These are phyloP conservation scores for Ceratotherium simum DNA, from an alignment of 2,113 vertebrate species.

Conservation along the genomic window DNA sequence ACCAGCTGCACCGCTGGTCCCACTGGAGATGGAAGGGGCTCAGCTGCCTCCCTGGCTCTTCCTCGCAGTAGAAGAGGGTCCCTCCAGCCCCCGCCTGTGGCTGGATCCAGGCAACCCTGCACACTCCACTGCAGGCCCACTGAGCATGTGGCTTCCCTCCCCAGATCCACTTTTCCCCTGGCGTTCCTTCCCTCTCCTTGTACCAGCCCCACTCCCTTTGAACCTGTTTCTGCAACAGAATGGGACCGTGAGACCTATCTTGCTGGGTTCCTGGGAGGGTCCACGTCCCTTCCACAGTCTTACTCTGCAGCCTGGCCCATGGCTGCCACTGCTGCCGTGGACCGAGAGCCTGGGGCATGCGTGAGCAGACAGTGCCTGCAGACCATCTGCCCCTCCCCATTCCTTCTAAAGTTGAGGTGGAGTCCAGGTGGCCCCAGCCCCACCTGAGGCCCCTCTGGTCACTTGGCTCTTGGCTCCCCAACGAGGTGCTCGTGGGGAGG, in stretches of 20 bases:
- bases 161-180: neutral
- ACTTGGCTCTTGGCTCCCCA: neutral
- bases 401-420: neutral
- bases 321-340: neutral
- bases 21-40: neutral
- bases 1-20: too few species aligned
- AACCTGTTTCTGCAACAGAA: neutral
- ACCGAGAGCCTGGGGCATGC: neutral
- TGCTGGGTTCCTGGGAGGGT: neutral
- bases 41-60: neutral
- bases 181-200: neutral
- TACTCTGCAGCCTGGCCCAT: neutral
- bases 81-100: neutral
- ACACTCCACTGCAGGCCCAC: neutral
- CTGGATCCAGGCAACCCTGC: fast-evolving
- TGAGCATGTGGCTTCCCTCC: neutral
- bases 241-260: neutral
- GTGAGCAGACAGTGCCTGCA: neutral
- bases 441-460: neutral
- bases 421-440: neutral
- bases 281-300: neutral
- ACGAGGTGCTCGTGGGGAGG: neutral
- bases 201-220: neutral
- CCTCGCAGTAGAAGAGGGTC: neutral
- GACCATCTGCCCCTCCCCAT: neutral